Evolutionary conservation across 2,888 invertebrate species (phyloP), one percentile per base, ranked within the genome.

Genomic region (Emmelina monodactyla): DNA sequence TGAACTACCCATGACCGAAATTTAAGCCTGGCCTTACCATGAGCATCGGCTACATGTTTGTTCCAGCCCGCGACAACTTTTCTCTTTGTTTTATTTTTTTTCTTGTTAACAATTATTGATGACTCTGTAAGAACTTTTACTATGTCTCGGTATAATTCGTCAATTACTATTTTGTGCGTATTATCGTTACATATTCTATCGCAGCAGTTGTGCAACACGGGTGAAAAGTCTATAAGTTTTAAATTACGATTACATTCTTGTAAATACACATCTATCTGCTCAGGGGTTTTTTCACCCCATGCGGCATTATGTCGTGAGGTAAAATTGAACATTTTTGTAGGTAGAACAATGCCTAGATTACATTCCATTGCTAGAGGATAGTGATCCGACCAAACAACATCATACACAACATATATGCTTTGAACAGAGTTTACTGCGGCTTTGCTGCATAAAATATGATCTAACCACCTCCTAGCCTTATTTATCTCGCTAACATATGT

Each of bases 11-110:
- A 49, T 4, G 29, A 14, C 5, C 38, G 13, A 37, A 43, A 46
- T 3, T 28, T 34, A 3, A 13, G 13, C 28, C 46, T 39, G 22
- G 48, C 47, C 34, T 37, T 32, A 37, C 32, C 13, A 16, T 47
- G 44, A 14, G 45, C 42, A 9, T 22, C 37, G 1, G 35, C 36
- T 4, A 49, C 47, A 15, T 51, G 33, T 3, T 33, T 38, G 22
- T 47, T 49, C 48, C 48, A 50, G 0, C 47, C 44, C 1, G 32
- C n/a, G 10, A n/a, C n/a, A n/a, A 47, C 5, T 2, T 31, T 22
- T 5, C 1, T 10, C 6, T 2, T 15, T 3, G 1, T 14, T 15
- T 11, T 2, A 6, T 6, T 31, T 2, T 10, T 15, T 5, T 16
- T 10, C 4, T n/a, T 28, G 19, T 14, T 3, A 29, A 31, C 36